Evolutionary conservation across 1,140 invertebrate species (phyloP).

Genomic region (Procambarus virginalis): DNA sequence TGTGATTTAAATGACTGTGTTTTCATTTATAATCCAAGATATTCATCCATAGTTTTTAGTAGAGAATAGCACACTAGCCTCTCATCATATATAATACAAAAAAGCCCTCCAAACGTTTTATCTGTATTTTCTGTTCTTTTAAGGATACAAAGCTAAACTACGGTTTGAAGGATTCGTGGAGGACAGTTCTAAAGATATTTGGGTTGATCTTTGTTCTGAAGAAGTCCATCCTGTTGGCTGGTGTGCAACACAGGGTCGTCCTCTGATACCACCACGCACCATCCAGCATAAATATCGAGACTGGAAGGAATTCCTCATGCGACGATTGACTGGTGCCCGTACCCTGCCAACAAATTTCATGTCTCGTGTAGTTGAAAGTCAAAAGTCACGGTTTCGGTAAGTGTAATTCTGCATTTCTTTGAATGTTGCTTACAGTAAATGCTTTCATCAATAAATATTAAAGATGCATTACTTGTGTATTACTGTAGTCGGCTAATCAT

Average conservation of each 20-base stretch:
- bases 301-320: slow-evolving; percentile 96
- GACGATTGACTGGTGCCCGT: slow-evolving; percentile 91
- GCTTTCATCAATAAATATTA: too few relatives aligned
- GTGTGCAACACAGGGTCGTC: slow-evolving; percentile 96
- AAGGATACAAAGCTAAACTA: slow-evolving; percentile 77
- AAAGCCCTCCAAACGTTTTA: too few relatives aligned
- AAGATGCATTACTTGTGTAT: too few relatives aligned
- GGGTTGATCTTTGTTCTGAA: slow-evolving; percentile 94
- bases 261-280: slow-evolving; percentile 88
- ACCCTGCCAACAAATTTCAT: slow-evolving; percentile 94
- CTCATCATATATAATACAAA: too few relatives aligned
- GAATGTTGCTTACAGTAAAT: background rate
- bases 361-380: slow-evolving; percentile 86
- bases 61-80: too few relatives aligned
- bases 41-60: too few relatives aligned
- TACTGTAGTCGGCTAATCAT: too few relatives aligned
- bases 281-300: slow-evolving; percentile 92
- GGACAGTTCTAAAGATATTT: slow-evolving; percentile 92
- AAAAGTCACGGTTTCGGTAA: slow-evolving; percentile 85
- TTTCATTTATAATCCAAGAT: too few relatives aligned
- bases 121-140: background rate
- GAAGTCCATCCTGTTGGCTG: slow-evolving; percentile 96
- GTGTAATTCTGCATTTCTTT: background rate
- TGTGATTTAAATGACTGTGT: too few relatives aligned
- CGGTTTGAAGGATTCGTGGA: slow-evolving; percentile 95